Conservation (phyloP, 2,797 vertebrate genomes). For the Galagoides demidoff region DNA sequence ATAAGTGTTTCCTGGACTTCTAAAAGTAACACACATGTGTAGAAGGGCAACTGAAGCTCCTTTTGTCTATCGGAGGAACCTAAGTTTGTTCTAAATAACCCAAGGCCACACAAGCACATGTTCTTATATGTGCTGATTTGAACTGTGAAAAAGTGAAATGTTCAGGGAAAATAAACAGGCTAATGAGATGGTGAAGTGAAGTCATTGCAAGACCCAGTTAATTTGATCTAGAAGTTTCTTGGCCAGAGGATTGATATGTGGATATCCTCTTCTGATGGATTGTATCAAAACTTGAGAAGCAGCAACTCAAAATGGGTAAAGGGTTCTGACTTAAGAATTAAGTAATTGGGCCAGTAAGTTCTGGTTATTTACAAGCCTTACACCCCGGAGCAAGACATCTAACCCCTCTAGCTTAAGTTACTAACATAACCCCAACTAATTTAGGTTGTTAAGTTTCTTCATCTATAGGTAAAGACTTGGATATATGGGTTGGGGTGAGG, state of each 20-base stretch:
- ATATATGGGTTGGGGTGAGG: neutral
- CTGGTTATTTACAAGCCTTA: neutral
- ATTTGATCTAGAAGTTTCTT: neutral
- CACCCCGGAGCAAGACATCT: neutral
- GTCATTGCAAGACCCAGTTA: neutral
- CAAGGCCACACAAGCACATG: neutral
- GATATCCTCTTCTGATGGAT: neutral
- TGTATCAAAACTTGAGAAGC: neutral
- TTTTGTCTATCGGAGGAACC: neutral
- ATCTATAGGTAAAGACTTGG: neutral
- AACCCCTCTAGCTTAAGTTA: neutral
- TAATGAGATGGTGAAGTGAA: neutral
- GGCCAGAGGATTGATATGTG: neutral
- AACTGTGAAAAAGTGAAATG: constrained; percentile 3
- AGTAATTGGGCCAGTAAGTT: neutral
- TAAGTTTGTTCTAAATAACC: neutral
- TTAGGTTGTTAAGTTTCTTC: neutral
- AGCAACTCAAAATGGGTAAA: neutral
- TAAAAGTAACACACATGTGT: neutral
- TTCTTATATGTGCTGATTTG: constrained; percentile 18
- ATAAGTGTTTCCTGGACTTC: neutral
- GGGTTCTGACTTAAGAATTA: neutral
- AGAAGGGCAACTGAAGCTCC: neutral
- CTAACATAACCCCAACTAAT: neutral
- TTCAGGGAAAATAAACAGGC: neutral